Percentiles rank a stretch among this genome's conserved stretches.
Conservation (phyloP, 2,797 vertebrate species). For the Chiroxiphia lanceolata region DNA sequence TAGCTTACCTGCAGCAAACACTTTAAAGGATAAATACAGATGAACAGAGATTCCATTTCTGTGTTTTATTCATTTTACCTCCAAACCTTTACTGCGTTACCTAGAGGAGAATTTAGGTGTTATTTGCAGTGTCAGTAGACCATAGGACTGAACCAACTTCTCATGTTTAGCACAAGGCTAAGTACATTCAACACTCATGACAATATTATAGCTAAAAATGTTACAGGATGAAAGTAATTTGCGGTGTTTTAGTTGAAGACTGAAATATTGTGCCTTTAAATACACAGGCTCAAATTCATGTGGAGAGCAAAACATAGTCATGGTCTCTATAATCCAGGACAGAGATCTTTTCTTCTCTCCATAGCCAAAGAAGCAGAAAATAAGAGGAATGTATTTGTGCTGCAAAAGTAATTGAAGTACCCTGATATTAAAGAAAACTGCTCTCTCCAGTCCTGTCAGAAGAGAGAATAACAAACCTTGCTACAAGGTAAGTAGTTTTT, state of each 20-base stretch:
- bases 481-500: not conserved
- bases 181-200: not conserved
- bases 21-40: not conserved
- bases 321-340: not conserved
- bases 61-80: not conserved
- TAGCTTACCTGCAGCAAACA: not conserved
- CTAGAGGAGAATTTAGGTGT: not conserved
- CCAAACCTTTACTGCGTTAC: not conserved
- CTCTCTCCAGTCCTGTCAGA: not conserved
- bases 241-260: not conserved
- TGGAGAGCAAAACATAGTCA: not conserved
- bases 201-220: constrained; percentile 8
- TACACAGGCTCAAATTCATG: not conserved
- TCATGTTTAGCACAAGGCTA: not conserved
- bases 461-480: not conserved
- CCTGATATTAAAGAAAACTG: not conserved
- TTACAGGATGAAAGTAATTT: not conserved
- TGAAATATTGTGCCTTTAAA: not conserved
- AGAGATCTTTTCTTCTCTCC: not conserved
- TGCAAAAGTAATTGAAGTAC: not conserved
- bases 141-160: not conserved
- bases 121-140: not conserved
- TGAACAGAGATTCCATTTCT: not conserved
- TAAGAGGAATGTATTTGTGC: not conserved
- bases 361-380: not conserved